phyloP scores from a whole-genome alignment of 1,140 invertebrate genomes.

The Radopholus similis region DNA sequence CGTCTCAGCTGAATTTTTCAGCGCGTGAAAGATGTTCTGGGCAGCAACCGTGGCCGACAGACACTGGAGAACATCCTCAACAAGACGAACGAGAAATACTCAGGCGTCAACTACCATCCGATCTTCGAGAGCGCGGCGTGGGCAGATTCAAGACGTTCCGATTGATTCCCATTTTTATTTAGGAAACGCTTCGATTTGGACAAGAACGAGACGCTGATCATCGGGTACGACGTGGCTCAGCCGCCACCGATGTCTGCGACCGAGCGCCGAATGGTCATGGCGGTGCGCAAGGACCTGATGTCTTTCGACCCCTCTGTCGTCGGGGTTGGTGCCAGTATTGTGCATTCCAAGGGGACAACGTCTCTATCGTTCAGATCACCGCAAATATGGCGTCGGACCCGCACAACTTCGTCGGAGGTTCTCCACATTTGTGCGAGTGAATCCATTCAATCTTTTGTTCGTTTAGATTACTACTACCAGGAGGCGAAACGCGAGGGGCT shows the following conservation, averaged over 20 bases:
- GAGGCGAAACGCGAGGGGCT: conserved; percentile 7
- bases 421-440: conserved; percentile 26
- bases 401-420: no score
- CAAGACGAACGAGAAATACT: conserved; percentile 12
- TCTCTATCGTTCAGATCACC: background rate
- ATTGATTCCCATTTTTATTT: conserved; percentile 1
- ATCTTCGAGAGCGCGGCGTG: conserved; percentile 1
- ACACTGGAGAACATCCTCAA: conserved; percentile 12
- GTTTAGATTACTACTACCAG: conserved; percentile 20
- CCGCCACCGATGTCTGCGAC: conserved; percentile 6
- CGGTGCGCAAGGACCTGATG: background rate
- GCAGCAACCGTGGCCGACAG: background rate
- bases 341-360: no score
- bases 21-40: background rate
- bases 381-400: conserved; percentile 30
- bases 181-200: conserved; percentile 25
- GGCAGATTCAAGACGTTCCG: background rate
- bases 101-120: conserved; percentile 10
- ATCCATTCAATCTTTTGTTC: no score
- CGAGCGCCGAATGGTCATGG: conserved; percentile 18
- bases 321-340: conserved; percentile 15
- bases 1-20: no score
- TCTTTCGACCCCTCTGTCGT: conserved; percentile 17
- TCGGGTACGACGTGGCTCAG: conserved; percentile 32
- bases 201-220: conserved; percentile 22